phyloP scores from a whole-genome alignment of 2,888 invertebrate species.

The Macrophya annulata region DNA sequence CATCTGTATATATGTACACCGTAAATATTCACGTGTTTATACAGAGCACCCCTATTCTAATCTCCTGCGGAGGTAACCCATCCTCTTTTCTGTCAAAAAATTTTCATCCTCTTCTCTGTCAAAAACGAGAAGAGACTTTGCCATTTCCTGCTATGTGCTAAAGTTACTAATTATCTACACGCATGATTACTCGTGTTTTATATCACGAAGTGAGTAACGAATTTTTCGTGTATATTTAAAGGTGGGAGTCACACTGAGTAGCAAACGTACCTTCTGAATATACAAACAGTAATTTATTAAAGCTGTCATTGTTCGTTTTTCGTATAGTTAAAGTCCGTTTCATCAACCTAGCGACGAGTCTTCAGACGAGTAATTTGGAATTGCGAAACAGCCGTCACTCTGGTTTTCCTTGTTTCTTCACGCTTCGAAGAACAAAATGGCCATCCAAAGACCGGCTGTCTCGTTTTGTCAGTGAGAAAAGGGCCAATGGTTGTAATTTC shows the following conservation, averaged over 20 bases:
- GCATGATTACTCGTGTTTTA: conserved; percentile 16
- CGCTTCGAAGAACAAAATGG: not conserved
- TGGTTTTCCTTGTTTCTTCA: conserved; percentile 21
- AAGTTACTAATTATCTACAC: not conserved
- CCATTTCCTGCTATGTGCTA: not conserved
- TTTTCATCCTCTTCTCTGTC: not conserved
- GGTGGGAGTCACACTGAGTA: conserved; percentile 20
- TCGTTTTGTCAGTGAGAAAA: not conserved
- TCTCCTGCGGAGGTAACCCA: not conserved
- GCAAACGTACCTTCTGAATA: not conserved
- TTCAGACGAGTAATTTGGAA: conserved; percentile 12
- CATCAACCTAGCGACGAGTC: conserved; percentile 4
- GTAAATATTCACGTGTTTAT: not conserved
- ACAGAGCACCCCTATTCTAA: not conserved
- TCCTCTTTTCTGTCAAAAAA: not conserved
- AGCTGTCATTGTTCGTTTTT: conserved; percentile 17
- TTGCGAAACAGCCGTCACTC: conserved; percentile 25
- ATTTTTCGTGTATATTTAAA: not conserved
- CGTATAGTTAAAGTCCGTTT: conserved; percentile 16
- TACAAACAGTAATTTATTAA: conserved; percentile 10
- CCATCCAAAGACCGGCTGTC: not conserved
- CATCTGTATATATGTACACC: conserved; percentile 18
- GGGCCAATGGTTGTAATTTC: conserved; percentile 36
- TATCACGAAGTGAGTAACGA: not conserved
- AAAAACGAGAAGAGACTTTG: not conserved